These are phyloP conservation scores for Dicrostonyx torquatus DNA, from an alignment of 2,797 vertebrate genomes.

Conservation along the genomic window DNA sequence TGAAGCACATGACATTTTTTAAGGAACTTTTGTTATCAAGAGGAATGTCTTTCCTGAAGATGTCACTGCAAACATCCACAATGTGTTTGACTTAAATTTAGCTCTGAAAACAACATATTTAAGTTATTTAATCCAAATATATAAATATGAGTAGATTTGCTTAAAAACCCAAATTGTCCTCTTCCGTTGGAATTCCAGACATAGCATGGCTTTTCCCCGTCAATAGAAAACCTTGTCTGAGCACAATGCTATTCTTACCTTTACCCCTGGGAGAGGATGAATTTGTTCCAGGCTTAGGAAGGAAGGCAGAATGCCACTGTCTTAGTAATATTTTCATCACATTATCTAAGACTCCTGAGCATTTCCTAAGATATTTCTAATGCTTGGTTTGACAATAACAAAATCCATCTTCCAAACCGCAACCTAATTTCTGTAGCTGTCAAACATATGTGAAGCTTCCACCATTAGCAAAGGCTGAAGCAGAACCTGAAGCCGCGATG, in stretches of 20 bases:
- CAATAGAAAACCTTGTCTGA: conserved; percentile 48
- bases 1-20: conserved; percentile 66
- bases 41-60: conserved; percentile 67
- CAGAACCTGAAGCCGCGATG: not conserved
- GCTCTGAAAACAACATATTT: conserved; percentile 60
- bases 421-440: conserved; percentile 12
- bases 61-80: conserved; percentile 54
- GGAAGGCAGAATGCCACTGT: conserved; percentile 36
- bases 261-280: conserved; percentile 55
- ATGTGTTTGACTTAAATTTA: conserved; percentile 66
- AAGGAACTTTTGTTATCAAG: conserved; percentile 65
- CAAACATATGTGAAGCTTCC: not conserved
- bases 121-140: conserved; percentile 71
- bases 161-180: conserved; percentile 51
- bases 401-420: not conserved
- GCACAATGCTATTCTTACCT: conserved; percentile 43
- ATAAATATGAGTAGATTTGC: conserved; percentile 61
- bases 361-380: conserved; percentile 63
- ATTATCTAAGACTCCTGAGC: conserved; percentile 69
- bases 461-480: not conserved
- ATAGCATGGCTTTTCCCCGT: conserved; percentile 32
- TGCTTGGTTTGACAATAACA: conserved; percentile 40
- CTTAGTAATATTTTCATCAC: conserved; percentile 50
- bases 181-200: conserved; percentile 71
- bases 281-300: conserved; percentile 56